phyloP scores from a whole-genome alignment of 1,140 invertebrate species.

The Capitella teleta region DNA sequence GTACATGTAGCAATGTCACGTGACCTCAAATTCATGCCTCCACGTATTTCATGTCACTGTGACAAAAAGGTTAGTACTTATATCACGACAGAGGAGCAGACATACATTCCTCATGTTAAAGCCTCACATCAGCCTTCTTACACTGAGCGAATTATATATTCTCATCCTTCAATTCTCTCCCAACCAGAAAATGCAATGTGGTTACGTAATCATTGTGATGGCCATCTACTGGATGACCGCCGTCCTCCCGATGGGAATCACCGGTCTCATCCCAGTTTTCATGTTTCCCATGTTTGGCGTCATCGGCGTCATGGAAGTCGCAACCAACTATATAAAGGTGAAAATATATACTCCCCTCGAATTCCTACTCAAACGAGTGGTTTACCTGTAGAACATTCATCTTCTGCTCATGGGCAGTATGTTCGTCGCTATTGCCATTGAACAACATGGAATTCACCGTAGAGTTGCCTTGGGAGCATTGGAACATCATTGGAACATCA shows the following conservation, averaged over 20 bases:
- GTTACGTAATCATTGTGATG: constrained; percentile 67
- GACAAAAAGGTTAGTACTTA: too few species aligned
- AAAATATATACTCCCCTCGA: too few species aligned
- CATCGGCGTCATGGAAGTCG: constrained; percentile 14
- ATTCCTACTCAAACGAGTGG: too few species aligned
- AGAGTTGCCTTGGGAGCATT: constrained; percentile 71
- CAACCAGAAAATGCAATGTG: constrained; percentile 47
- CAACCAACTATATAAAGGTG: constrained; percentile 31
- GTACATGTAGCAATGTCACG: too few species aligned
- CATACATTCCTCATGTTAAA: too few species aligned
- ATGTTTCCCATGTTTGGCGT: constrained; percentile 51
- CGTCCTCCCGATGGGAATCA: constrained; percentile 63
- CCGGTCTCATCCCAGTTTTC: constrained; percentile 66
- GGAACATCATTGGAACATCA: too few species aligned
- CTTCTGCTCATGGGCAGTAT: constrained; percentile 64
- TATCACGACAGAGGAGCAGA: too few species aligned
- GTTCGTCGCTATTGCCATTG: constrained; percentile 71
- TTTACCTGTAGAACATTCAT: constrained; percentile 56
- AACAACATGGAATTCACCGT: constrained; percentile 71
- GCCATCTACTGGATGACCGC: constrained; percentile 71
- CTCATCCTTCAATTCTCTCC: too few species aligned
- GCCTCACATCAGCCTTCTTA: too few species aligned
- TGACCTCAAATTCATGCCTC: too few species aligned
- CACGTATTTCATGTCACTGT: too few species aligned
- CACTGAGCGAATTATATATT: too few species aligned